A percentile compares a stretch with the other conserved stretches of the same genome.
These are phyloP conservation scores for Rutpela maculata DNA, from an alignment of 2,888 invertebrate genomes.

Conservation along the genomic window DNA sequence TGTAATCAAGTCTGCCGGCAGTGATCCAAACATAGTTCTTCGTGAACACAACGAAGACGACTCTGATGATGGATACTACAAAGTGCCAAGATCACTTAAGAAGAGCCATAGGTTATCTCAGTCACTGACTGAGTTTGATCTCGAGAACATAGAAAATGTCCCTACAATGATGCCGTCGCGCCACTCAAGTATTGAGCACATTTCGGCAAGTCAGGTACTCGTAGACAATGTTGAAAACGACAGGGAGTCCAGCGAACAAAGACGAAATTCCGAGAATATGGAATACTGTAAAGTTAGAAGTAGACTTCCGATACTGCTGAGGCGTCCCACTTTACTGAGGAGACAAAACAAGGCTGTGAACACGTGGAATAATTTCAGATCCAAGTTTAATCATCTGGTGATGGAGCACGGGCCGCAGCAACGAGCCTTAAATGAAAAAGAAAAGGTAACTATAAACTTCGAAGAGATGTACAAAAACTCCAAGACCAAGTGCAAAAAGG, in stretches of 20 bases:
- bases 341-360: constrained; percentile 68
- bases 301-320: constrained; percentile 64
- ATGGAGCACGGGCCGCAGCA: constrained; percentile 70
- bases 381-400: constrained; percentile 69
- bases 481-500: constrained; percentile 70
- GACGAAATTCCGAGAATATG: constrained; percentile 55
- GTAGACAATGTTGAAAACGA: constrained; percentile 42
- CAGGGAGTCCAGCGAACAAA: constrained; percentile 37
- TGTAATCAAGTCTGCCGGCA: constrained; percentile 68
- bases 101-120: constrained; percentile 66
- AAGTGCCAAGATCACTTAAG: constrained; percentile 69
- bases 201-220: constrained; percentile 69
- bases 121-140: constrained; percentile 70
- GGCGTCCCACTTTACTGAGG: constrained; percentile 64
- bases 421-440: constrained; percentile 68
- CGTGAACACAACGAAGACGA: constrained; percentile 53
- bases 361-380: constrained; percentile 68
- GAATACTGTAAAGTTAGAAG: constrained; percentile 66
- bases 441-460: constrained; percentile 67
- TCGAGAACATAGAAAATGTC: constrained; percentile 58
- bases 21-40: constrained; percentile 68
- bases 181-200: constrained; percentile 70
- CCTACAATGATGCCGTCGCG: constrained; percentile 56
- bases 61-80: constrained; percentile 67
- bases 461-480: constrained; percentile 72